Conservation (phyloP, 2,113 vertebrate species). For the Empidonax alnorum region DNA sequence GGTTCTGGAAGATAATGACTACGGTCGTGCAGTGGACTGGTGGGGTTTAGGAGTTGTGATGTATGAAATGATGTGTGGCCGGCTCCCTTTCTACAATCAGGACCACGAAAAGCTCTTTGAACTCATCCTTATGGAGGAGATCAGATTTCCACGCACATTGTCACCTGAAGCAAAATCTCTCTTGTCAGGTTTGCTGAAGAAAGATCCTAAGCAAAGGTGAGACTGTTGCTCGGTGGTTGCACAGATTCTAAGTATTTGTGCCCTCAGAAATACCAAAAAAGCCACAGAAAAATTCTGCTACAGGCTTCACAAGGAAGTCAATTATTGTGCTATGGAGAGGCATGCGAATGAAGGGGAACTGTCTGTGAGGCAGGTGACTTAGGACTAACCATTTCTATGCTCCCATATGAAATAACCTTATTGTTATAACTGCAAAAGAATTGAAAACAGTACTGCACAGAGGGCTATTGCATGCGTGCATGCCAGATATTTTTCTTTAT, state of each 20-base stretch:
- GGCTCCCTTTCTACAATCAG: constrained; percentile 85
- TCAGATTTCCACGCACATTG: constrained; percentile 83
- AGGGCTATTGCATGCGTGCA: neutral
- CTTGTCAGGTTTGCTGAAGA: constrained; percentile 82
- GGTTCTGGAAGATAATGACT: constrained; percentile 86
- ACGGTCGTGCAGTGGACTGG: constrained; percentile 84
- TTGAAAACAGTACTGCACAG: neutral
- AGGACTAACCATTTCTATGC: neutral
- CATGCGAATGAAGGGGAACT: neutral
- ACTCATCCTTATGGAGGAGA: constrained; percentile 85
- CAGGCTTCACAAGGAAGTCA: neutral
- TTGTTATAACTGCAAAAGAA: neutral
- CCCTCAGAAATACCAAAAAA: neutral
- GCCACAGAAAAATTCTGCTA: neutral
- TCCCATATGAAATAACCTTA: neutral
- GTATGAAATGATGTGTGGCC: constrained; percentile 87
- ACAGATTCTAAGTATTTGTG: neutral
- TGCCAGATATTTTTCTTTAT: neutral
- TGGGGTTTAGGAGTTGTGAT: constrained; percentile 85
- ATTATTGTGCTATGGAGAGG: neutral
- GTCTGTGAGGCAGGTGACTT: neutral
- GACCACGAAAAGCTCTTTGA: constrained; percentile 85
- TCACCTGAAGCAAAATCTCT: constrained; percentile 83
- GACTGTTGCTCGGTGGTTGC: neutral
- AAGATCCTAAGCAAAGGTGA: constrained; percentile 84